Conservation (phyloP, 1,140 invertebrate species). For the Zophobas morio region DNA sequence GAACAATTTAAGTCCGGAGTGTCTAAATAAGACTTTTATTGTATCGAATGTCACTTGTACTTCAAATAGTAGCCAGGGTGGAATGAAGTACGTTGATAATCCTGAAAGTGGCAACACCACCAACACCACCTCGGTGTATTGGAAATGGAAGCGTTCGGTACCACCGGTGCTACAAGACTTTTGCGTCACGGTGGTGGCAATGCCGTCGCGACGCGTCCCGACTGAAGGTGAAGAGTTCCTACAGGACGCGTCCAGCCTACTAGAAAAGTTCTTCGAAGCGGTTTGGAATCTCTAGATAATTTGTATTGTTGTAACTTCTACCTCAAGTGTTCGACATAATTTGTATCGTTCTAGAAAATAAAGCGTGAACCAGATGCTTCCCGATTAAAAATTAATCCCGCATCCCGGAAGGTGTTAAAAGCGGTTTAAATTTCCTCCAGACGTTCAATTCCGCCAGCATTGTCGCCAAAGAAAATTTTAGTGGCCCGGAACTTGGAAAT, state of each 20-base stretch:
- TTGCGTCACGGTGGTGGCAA: slow-evolving; percentile 50
- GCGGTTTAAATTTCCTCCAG: background rate
- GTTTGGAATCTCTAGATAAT: slow-evolving; percentile 22
- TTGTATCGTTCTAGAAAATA: no score
- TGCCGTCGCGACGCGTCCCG: slow-evolving; percentile 24
- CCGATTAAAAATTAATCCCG: no score
- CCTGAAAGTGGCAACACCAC: background rate
- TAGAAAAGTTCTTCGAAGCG: slow-evolving; percentile 44
- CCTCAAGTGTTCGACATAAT: no score
- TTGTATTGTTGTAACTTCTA: background rate
- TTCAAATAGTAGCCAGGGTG: background rate
- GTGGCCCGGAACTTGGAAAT: background rate
- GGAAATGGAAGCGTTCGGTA: slow-evolving; percentile 18
- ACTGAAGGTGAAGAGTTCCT: slow-evolving; percentile 51
- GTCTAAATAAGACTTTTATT: background rate
- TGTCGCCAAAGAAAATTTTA: background rate
- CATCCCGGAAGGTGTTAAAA: background rate
- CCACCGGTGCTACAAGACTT: slow-evolving; percentile 25
- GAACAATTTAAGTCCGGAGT: no score
- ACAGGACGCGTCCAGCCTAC: slow-evolving; percentile 15
- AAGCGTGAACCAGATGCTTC: no score
- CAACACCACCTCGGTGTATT: background rate
- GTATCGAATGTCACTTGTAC: background rate
- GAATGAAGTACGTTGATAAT: slow-evolving; percentile 6
- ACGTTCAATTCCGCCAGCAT: background rate